Base-by-base conservation (phyloP, 2,113 vertebrate genomes). In the Sprattus sprattus region DNA sequence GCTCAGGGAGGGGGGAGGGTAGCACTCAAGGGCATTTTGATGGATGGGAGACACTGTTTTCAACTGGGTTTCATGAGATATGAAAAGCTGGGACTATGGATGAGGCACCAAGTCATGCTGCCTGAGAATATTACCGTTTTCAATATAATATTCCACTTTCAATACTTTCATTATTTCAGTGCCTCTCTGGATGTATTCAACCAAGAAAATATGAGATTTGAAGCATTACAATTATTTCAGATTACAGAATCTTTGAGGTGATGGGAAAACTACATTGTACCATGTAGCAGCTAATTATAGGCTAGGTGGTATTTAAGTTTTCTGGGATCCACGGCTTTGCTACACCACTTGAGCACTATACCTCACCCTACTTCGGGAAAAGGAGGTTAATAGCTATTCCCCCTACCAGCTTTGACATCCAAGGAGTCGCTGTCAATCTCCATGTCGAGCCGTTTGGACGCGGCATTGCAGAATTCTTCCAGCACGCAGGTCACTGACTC, bases 381-480 rank as follows among this genome's bases (percentile, higher is more conserved):
- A 28, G 28, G 15, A 39, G 25, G 9, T 32, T 39, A 15, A 47
- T 15, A 39, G 3, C 45, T 44, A 78, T 18, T 2, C 2, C 60
- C 71, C 91, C 95, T 95, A 99, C 98, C 97, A 94, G 96, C 94
- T 84, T 97, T 96, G 15, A 97, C 89, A 88, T 97, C 94, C 88
- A 98, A 93, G 54, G 97, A 97, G 84, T 96, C 95, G 86, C 95
- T 96, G 92, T 99, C 96, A 18, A 97, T 98, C 91, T 98, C 93
- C 64, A 97, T 91, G 89, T 98, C 94, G 2, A 97, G 94, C 5
- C 83, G 93, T 0, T 95, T 96, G 10, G 97, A 95, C 0, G 95
- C 96, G 0, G 94, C 92, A n/a, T 93, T 94, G 87, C 96, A 96
- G 88, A 99, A 96, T 71, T 97, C 96, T 87, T 98, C 96, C 11